Evolutionary conservation across 2,113 vertebrate species (phyloP), one percentile per base, ranked within the genome.

Genomic region (Colossoma macropomum): DNA sequence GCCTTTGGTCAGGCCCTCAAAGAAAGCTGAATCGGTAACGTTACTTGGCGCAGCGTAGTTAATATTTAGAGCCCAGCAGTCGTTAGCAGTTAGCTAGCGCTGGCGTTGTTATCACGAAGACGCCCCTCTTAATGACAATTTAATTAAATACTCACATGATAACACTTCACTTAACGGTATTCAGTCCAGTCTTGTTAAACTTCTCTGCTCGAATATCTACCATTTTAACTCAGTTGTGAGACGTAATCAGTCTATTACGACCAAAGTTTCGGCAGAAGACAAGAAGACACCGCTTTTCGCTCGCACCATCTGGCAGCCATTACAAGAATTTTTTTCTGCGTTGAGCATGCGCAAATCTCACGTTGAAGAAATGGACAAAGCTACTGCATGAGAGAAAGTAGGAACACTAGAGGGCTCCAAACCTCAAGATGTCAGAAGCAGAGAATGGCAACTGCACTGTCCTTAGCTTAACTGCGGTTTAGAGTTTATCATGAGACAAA

Each of bases 181-280:
- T 84, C 84, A 83, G 62, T 88, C 83, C 79, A 25, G 80, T 90
- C 88, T 91, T 84, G 6, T 66, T 81, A n/a, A 89, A 87, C 77
- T 88, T 88, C 85, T 89, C 87, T 23, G 87, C 85, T 85, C 87
- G 86, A 81, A 89, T 89, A 90, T 92, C 85, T 88, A 94, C 80
- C 94, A 95, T 95, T 91, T 92, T 93, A 92, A 91, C 87, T 84
- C 87, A 86, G 88, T 73, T 81, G 62, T 84, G 86, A 21, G 41
- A 65, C 85, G 90, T 84, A 90, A 90, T 90, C 83, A 87, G 91
- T 77, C 87, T 87, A 72, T 84, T 70, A 69, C 4, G 63, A 68
- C 75, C 77, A 85, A 86, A 86, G 83, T 74, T 88, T 87, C 86
- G 89, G 78, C 84, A 38, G 79, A 89, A 86, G 85, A 93, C 88